Evolutionary conservation across 2,797 vertebrate species (phyloP).

Genomic region (Spheniscus humboldti): DNA sequence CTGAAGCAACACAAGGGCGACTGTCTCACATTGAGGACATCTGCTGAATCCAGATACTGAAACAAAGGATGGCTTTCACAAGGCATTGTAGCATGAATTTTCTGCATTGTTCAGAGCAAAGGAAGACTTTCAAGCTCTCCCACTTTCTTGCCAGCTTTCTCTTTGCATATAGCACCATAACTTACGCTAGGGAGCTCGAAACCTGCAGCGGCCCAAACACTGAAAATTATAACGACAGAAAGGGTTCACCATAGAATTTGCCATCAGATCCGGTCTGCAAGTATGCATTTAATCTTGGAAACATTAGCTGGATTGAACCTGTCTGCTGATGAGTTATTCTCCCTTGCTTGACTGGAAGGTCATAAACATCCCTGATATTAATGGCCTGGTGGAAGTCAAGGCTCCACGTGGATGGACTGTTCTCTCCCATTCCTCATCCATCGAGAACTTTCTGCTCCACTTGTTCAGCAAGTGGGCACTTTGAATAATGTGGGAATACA

Average conservation of each 20-base stretch:
- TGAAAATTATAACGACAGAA: background rate
- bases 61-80: background rate
- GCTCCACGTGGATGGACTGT: background rate
- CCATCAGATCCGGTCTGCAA: background rate
- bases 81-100: background rate
- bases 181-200: background rate
- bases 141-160: background rate
- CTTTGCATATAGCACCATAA: background rate
- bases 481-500: constrained; percentile 47
- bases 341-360: constrained; percentile 41
- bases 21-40: background rate
- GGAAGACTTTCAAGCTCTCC: background rate
- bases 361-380: constrained; percentile 28
- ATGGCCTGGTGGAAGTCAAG: constrained; percentile 29
- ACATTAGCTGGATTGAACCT: background rate
- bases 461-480: constrained; percentile 36
- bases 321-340: constrained; percentile 43
- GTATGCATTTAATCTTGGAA: constrained; percentile 14
- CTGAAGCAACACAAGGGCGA: background rate
- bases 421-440: constrained; percentile 36
- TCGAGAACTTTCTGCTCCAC: constrained; percentile 33
- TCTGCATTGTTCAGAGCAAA: background rate
- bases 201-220: background rate
- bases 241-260: background rate
- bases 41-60: background rate